These are phyloP conservation scores for Nephrotoma flavescens DNA, from an alignment of 2,888 invertebrate species.

Conservation along the genomic window DNA sequence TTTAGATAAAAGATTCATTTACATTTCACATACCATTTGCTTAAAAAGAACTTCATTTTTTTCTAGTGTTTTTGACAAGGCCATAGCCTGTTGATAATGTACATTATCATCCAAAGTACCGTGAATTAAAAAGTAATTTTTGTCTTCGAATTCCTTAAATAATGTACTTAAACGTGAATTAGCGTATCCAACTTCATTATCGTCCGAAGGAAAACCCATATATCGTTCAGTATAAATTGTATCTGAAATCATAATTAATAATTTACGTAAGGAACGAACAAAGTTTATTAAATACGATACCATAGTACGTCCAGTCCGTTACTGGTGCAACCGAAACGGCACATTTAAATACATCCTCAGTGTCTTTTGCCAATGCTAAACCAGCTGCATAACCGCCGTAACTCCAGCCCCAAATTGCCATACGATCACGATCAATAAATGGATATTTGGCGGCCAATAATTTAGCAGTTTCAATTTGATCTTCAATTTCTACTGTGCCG, in stretches of 20 bases:
- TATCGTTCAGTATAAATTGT: constrained; percentile 95
- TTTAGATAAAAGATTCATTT: not conserved
- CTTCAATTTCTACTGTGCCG: constrained; percentile 80
- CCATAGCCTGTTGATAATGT: constrained; percentile 92
- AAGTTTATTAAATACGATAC: constrained; percentile 33
- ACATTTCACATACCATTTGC: constrained; percentile 43
- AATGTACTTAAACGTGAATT: constrained; percentile 61
- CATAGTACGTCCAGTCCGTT: constrained; percentile 91
- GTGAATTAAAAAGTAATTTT: constrained; percentile 81
- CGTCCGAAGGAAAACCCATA: constrained; percentile 69
- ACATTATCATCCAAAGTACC: constrained; percentile 94
- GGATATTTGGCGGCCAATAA: not conserved
- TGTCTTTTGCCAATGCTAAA: constrained; percentile 69
- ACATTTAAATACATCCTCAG: constrained; percentile 66
- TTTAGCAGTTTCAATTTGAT: constrained; percentile 74
- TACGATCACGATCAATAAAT: constrained; percentile 64
- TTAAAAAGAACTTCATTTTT: constrained; percentile 75
- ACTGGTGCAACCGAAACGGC: constrained; percentile 94
- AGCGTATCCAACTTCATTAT: constrained; percentile 60
- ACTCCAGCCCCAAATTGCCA: constrained; percentile 98
- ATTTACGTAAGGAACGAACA: not conserved
- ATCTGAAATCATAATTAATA: constrained; percentile 40
- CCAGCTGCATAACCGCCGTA: constrained; percentile 93
- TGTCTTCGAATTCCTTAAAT: constrained; percentile 46
- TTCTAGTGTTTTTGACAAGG: constrained; percentile 75